phyloP scores from a whole-genome alignment of 2,888 invertebrate genomes.

The Lithophane ornitopus region DNA sequence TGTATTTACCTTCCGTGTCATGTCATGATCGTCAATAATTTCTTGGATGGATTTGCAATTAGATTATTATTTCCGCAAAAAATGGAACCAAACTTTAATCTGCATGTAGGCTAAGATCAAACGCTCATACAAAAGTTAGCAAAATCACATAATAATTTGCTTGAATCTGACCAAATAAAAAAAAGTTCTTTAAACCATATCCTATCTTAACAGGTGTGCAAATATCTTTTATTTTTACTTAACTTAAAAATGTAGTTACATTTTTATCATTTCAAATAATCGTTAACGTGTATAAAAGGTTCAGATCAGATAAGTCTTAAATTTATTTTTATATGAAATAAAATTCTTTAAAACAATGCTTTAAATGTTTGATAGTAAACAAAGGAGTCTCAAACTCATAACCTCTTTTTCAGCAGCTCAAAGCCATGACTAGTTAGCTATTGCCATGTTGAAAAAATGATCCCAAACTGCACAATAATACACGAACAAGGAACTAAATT shows the following conservation, averaged over 20 bases:
- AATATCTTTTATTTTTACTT: background rate
- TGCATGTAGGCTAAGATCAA: background rate
- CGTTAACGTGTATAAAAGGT: background rate
- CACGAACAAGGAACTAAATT: slow-evolving; percentile 39
- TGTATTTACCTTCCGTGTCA: background rate
- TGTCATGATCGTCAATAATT: background rate
- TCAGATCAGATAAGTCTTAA: background rate
- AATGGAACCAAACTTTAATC: background rate
- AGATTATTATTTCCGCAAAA: background rate
- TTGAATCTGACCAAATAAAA: background rate
- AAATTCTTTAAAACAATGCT: background rate
- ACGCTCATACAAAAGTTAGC: background rate
- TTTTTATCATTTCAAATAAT: background rate
- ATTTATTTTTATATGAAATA: background rate
- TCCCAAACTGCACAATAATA: slow-evolving; percentile 17
- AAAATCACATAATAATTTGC: background rate
- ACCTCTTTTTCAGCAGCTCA: background rate
- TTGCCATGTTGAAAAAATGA: background rate
- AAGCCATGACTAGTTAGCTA: too few relatives aligned
- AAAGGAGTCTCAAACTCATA: background rate
- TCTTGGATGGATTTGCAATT: background rate
- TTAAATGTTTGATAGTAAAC: background rate
- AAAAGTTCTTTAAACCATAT: background rate
- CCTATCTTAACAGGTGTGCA: too few relatives aligned
- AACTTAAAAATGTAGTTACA: background rate